Evolutionary conservation across 1,140 invertebrate species (phyloP), one percentile per base, ranked within the genome.

Genomic region (Cyphomyrmex costatus): DNA sequence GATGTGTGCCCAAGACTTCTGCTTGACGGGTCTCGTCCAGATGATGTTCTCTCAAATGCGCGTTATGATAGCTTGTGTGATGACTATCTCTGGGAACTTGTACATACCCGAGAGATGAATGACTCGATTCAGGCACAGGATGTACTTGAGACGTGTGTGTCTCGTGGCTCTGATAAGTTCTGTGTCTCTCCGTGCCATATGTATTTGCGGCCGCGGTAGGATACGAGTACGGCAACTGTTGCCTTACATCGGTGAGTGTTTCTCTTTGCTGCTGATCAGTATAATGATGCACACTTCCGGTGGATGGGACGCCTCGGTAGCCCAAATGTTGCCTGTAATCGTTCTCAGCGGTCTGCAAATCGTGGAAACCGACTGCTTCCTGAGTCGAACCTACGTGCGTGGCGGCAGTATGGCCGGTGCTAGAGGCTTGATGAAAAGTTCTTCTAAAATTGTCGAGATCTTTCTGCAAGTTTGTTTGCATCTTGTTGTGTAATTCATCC

Each of bases 361-460:
- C 86, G 19, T 74, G 66, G 19, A 53, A 30, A 24, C 68, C 49
- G n/a, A n/a, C 46, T 24, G 53, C 49, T n/a, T 86, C 65, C 19
- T 86, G 77, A 49, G 58, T 5, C 7, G 61, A 60, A 27, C 12
- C 42, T 58, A 24, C 36, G 30, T 63, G 58, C 19, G 88, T 58
- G 8, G 27, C 78, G 12, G 82, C 49, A 2, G 58, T 51, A 1
- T 61, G 51, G n/a, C 36, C 30, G 24, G 14, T 51, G 24, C n/a
- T 71, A 19, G 86, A 70, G 4, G 78, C 21, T 4, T 79, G 79
- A 68, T 85, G 87, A 16, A 89, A 63, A 63, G 87, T 78, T 46
- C 30, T 74, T 58, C 86, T 90, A 4, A 85, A 33, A 21, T 61
- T 70, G 4, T 89, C 58, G 14, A 90, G 89, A 42, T 92, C 49